phyloP scores from a whole-genome alignment of 2,888 invertebrate species.

The Drosophila borealis region DNA sequence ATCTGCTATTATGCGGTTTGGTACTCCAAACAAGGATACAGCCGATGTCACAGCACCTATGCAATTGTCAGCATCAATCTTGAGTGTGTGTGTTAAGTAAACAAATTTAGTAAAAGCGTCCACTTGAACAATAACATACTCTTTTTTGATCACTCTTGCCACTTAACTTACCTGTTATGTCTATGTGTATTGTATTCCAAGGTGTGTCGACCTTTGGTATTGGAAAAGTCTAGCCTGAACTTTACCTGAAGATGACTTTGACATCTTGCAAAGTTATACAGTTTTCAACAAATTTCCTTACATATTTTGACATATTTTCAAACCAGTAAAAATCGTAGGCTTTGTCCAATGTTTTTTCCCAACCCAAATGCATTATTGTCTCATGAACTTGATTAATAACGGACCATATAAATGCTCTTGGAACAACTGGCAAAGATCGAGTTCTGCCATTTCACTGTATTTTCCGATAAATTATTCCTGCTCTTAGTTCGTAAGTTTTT shows the following conservation, averaged over 20 bases:
- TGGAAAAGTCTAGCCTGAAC: neutral
- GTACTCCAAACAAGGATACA: neutral
- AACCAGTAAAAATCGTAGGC: neutral
- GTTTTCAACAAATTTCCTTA: constrained; percentile 3
- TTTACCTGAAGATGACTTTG: neutral
- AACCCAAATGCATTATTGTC: constrained; percentile 6
- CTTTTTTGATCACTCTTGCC: constrained; percentile 20
- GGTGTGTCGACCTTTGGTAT: constrained; percentile 2
- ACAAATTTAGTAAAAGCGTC: too few species aligned
- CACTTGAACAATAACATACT: constrained; percentile 17
- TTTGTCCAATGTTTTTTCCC: neutral
- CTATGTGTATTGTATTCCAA: constrained; percentile 2
- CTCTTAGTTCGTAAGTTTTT: too few species aligned
- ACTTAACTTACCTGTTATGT: constrained; percentile 2
- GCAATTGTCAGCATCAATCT: constrained; percentile 19
- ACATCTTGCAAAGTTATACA: neutral
- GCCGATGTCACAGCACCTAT: constrained; percentile 2
- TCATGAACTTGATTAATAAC: constrained; percentile 12
- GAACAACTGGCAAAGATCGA: too few species aligned
- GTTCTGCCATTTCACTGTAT: too few species aligned
- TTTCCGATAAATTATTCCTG: too few species aligned
- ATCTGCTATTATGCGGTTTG: constrained; percentile 10
- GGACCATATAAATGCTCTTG: constrained; percentile 13
- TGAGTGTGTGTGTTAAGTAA: too few species aligned
- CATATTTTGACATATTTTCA: neutral